Percentiles rank a stretch among this genome's conserved stretches.
phyloP scores from a whole-genome alignment of 2,797 vertebrate species.

The Scolopax rusticola region DNA sequence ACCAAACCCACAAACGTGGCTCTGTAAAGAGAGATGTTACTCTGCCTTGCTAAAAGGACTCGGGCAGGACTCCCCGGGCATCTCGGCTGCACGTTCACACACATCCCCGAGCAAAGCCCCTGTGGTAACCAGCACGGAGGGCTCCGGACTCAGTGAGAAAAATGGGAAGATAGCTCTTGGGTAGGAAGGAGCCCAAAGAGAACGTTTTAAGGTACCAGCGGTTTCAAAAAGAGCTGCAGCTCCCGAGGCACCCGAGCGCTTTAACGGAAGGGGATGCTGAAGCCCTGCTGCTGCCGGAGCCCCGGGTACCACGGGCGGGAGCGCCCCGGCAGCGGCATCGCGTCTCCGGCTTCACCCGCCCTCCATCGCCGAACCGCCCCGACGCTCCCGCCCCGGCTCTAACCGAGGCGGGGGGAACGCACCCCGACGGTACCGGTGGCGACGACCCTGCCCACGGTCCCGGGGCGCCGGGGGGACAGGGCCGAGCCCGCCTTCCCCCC shows the following conservation, averaged over 20 bases:
- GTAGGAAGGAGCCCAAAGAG: background rate
- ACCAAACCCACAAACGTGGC: background rate
- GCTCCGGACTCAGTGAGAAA: background rate
- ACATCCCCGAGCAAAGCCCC: background rate
- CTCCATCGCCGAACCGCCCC: background rate
- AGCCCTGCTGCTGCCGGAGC: background rate
- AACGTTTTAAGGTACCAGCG: background rate
- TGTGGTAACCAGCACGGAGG: background rate
- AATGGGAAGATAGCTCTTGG: background rate
- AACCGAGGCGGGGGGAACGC: background rate
- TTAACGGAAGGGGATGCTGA: background rate
- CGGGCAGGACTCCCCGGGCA: background rate
- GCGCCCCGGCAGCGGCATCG: background rate
- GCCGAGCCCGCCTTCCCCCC: background rate
- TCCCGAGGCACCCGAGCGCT: background rate
- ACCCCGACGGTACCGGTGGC: background rate
- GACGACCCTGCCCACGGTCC: background rate
- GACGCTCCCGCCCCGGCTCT: background rate
- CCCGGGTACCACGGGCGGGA: background rate
- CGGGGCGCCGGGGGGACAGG: background rate
- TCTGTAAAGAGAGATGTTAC: background rate
- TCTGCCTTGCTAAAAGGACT: background rate
- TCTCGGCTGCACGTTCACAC: background rate
- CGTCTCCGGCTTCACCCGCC: background rate
- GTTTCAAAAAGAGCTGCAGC: background rate